phyloP scores from a whole-genome alignment of 2,888 invertebrate genomes.

The Drosophila recens region DNA sequence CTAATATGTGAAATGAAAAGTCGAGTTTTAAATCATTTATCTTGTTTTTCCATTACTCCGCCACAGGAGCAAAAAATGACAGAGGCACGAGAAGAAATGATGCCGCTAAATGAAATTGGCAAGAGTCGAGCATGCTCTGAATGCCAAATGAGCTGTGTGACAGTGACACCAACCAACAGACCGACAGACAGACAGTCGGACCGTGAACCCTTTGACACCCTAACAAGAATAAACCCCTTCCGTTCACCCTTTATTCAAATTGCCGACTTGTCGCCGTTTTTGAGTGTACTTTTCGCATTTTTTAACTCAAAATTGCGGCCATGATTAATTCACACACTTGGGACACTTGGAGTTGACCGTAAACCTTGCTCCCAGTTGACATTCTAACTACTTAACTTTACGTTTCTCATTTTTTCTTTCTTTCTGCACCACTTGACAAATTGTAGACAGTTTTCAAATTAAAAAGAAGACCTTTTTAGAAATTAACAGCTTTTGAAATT shows the following conservation, averaged over 20 bases:
- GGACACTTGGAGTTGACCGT: slow-evolving; percentile 30
- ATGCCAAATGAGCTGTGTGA: slow-evolving; percentile 78
- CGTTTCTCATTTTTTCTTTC: neutral
- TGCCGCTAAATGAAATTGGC: slow-evolving; percentile 70
- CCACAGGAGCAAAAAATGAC: slow-evolving; percentile 54
- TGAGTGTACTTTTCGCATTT: slow-evolving; percentile 77
- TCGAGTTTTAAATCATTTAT: slow-evolving; percentile 79
- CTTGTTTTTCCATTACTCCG: slow-evolving; percentile 71
- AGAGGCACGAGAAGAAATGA: slow-evolving; percentile 66
- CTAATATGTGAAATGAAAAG: slow-evolving; percentile 81
- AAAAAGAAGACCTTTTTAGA: slow-evolving; percentile 21
- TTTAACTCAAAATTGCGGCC: slow-evolving; percentile 74
- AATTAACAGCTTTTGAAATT: slow-evolving; percentile 16
- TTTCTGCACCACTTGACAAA: slow-evolving; percentile 57
- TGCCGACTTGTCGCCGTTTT: slow-evolving; percentile 63
- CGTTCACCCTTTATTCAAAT: slow-evolving; percentile 62
- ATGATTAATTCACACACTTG: slow-evolving; percentile 70
- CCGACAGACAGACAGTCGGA: slow-evolving; percentile 23
- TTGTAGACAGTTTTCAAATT: slow-evolving; percentile 40
- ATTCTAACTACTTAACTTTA: slow-evolving; percentile 37
- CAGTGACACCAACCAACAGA: slow-evolving; percentile 59
- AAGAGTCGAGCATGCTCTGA: slow-evolving; percentile 70
- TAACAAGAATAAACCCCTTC: slow-evolving; percentile 8
- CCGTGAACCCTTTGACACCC: slow-evolving; percentile 65
- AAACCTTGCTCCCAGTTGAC: slow-evolving; percentile 25